Evolutionary conservation across 1,140 invertebrate species (phyloP).

Genomic region (Theocolax elegans): DNA sequence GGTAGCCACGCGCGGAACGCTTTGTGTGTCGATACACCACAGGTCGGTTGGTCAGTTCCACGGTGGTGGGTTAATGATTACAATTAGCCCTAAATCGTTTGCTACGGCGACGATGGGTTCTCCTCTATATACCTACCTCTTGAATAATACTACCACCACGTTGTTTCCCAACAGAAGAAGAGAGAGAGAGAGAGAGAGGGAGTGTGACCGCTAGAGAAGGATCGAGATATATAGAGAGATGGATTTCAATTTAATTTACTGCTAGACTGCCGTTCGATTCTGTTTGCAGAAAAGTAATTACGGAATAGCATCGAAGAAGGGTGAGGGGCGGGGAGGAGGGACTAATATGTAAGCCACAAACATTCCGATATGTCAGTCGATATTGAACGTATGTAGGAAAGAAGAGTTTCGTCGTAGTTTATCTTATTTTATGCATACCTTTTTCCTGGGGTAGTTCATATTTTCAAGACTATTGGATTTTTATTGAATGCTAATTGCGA

Average conservation of each 20-base stretch:
- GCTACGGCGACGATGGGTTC: not conserved
- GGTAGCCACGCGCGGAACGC: not conserved
- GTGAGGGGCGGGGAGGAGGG: not conserved
- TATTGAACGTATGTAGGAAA: slow-evolving; percentile 13
- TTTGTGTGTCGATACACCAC: slow-evolving; percentile 13
- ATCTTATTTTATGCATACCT: not conserved
- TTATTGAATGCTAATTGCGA: too few species aligned
- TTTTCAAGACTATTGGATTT: too few species aligned
- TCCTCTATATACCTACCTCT: not conserved
- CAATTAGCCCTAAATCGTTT: slow-evolving; percentile 26
- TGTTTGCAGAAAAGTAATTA: slow-evolving; percentile 48
- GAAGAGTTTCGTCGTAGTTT: too few species aligned
- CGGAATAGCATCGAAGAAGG: slow-evolving; percentile 24
- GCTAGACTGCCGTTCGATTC: slow-evolving; percentile 42
- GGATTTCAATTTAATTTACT: slow-evolving; percentile 47
- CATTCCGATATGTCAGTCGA: slow-evolving; percentile 27
- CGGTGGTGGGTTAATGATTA: slow-evolving; percentile 36
- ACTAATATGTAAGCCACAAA: slow-evolving; percentile 41
- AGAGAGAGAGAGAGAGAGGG: not conserved
- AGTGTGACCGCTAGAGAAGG: not conserved
- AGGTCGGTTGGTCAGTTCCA: slow-evolving; percentile 4
- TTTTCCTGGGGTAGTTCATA: too few species aligned
- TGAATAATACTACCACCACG: slow-evolving; percentile 25
- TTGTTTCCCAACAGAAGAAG: not conserved
- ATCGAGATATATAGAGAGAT: not conserved